Base-by-base conservation (phyloP, 2,888 invertebrate genomes). In the Philhelius pedissequus region DNA sequence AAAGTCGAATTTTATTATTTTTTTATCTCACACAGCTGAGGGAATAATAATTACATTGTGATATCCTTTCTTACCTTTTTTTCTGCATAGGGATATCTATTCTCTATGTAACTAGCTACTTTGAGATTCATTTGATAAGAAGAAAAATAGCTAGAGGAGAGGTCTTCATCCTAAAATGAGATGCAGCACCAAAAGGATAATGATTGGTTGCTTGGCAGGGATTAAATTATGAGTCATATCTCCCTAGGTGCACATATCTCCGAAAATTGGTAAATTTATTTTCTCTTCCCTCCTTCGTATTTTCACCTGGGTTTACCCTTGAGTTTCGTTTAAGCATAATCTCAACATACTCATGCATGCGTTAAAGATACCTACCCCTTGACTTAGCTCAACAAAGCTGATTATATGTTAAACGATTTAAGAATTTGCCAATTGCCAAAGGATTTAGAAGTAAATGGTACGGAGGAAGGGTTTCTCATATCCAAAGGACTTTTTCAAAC, bases 371-470 rank as follows among this genome's bases (percentile, higher is more conserved):
- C 1, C 0, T 18, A 18, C 18, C 18, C 38, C 9, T 27, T 45
- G 60, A 56, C 30, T 40, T 32, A 69, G 22, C 32, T 58, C 50
- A 60, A 43, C 40, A 77, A 82, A 84, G 84, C 84, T 84, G 84
- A 80, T 84, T 84, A 84, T 80, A 84, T 80, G 40, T 80, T 84
- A 76, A 84, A 84, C 79, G 84, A 84, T 80, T 84, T 84, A 76
- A 73, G 71, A 75, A 70, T 27, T 54, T 35, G 13, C 43, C 22
- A 32, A 48, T 54, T 35, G 13, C 43, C 22, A 32, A 48, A 60
- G 40, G 6, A 6, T 45, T 6, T 13, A 11, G 7, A 4, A 4
- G 13, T 20, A 9, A 1, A n/a, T n/a, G n/a, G n/a, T n/a, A n/a
- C n/a, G 30, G 11, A 20, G 3, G 18, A 45, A 15, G 48, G 40